Evolutionary conservation across 2,888 invertebrate species (phyloP).

Genomic region (Archaeoteleia sp.): DNA sequence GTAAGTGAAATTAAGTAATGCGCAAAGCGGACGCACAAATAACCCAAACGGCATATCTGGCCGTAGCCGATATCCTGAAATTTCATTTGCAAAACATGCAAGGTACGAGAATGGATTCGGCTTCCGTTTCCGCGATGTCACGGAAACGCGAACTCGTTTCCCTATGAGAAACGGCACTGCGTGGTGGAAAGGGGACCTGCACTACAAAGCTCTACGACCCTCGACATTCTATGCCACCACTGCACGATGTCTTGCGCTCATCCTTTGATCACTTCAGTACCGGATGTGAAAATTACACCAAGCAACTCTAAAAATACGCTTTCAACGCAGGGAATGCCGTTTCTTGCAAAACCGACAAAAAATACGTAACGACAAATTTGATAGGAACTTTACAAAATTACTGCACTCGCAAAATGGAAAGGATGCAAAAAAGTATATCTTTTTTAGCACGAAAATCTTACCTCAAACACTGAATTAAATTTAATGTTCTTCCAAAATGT

Average conservation of each 20-base stretch:
- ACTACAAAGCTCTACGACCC: conserved; percentile 49
- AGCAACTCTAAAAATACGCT: conserved; percentile 48
- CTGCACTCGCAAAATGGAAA: too few species aligned
- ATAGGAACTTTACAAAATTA: too few species aligned
- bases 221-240: conserved; percentile 46
- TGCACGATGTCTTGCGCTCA: conserved; percentile 49
- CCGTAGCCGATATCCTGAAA: conserved; percentile 54
- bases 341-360: conserved; percentile 28
- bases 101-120: conserved; percentile 54
- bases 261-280: conserved; percentile 51
- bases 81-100: conserved; percentile 55
- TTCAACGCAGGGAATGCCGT: conserved; percentile 32
- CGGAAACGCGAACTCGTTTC: conserved; percentile 57
- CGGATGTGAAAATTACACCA: conserved; percentile 51
- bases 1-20: conserved; percentile 52
- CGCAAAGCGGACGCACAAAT: conserved; percentile 51
- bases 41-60: conserved; percentile 49
- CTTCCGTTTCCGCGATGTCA: conserved; percentile 55
- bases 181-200: conserved; percentile 42
- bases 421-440: too few species aligned
- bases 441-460: too few species aligned
- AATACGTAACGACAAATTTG: conserved; percentile 30
- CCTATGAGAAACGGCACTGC: conserved; percentile 56
- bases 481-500: too few species aligned
- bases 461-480: too few species aligned